Percentiles rank a stretch among this genome's conserved stretches.
Evolutionary conservation across 2,888 invertebrate genomes (phyloP).

Genomic region (Aspidiotus rigidus): DNA sequence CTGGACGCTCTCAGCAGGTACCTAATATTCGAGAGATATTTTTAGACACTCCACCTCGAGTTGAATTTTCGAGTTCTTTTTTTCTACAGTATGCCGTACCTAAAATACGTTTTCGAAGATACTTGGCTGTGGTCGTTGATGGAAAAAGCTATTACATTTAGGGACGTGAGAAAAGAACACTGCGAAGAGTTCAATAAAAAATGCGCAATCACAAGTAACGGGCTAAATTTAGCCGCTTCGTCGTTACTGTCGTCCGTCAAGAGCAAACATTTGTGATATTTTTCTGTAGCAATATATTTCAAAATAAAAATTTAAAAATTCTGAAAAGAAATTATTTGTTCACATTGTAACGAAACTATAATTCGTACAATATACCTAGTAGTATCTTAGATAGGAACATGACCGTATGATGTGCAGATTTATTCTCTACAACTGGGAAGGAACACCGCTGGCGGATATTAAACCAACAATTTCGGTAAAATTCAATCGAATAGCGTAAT

Average conservation of each 20-base stretch:
- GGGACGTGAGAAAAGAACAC: conserved; percentile 10
- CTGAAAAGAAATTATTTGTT: no score
- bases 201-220: conserved; percentile 28
- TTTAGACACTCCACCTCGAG: not conserved
- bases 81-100: conserved; percentile 4
- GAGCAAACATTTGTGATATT: not conserved
- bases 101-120: conserved; percentile 18
- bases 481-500: conserved; percentile 45
- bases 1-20: conserved; percentile 47
- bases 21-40: not conserved
- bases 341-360: no score
- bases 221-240: conserved; percentile 14
- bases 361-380: no score
- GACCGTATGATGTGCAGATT: no score
- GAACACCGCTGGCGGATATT: conserved; percentile 1
- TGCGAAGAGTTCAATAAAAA: conserved; percentile 31
- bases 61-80: not conserved
- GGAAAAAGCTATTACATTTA: conserved; percentile 1
- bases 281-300: no score
- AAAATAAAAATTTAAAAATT: no score
- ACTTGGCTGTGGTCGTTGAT: conserved; percentile 22
- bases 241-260: not conserved
- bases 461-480: conserved; percentile 28
- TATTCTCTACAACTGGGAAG: no score
- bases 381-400: no score